Evolutionary conservation across 2,113 vertebrate species (phyloP).

Genomic region (Chionis minor): DNA sequence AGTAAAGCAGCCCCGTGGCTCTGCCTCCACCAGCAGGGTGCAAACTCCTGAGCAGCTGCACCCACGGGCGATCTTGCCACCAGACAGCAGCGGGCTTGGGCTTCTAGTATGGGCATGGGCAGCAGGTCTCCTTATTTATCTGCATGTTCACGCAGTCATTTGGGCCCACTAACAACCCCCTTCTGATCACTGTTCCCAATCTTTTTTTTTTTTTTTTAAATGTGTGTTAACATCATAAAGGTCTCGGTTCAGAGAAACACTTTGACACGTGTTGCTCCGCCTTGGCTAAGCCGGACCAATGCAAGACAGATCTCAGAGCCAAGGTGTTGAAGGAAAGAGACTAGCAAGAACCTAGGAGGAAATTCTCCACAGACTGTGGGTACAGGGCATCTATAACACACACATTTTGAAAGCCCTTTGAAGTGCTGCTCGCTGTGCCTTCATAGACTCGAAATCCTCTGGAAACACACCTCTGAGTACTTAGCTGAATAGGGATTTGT

Average conservation of each 20-base stretch:
- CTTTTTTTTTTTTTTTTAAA: neutral
- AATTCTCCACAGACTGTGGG: neutral
- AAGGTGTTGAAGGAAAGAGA: neutral
- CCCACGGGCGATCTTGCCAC: accelerated
- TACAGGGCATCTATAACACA: neutral
- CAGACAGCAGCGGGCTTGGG: neutral
- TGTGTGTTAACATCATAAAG: neutral
- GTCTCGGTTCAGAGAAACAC: neutral
- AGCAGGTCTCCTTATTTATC: neutral
- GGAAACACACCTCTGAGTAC: neutral
- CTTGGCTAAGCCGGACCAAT: neutral
- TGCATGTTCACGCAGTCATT: neutral
- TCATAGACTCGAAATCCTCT: neutral
- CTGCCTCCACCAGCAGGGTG: neutral
- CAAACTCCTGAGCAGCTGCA: neutral
- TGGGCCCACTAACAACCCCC: neutral
- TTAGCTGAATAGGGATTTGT: neutral
- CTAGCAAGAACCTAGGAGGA: neutral
- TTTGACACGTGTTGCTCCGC: neutral
- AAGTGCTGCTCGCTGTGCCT: neutral
- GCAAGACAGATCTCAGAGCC: neutral
- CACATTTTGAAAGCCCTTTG: neutral
- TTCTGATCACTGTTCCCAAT: neutral
- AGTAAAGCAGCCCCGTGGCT: neutral
- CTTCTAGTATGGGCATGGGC: neutral